Evolutionary conservation across 2,888 invertebrate genomes (phyloP).

Genomic region (Dasypogon diadema): DNA sequence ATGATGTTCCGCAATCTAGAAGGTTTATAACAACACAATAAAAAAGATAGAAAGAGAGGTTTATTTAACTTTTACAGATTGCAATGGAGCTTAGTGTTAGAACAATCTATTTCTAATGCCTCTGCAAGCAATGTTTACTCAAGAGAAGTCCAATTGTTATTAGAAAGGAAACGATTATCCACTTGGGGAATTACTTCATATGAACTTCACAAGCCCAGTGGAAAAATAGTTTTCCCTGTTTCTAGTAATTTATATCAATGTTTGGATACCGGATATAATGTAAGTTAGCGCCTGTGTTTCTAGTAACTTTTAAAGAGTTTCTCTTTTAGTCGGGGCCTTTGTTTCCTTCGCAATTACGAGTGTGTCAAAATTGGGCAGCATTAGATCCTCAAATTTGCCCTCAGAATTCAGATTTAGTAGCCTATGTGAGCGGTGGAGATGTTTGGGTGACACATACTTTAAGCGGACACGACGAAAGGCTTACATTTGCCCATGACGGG

Average conservation of each 20-base stretch:
- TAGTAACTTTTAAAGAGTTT: background rate
- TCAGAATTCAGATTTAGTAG: slow-evolving; percentile 78
- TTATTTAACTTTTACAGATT: slow-evolving; percentile 68
- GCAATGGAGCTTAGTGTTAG: slow-evolving; percentile 86
- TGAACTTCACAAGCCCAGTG: slow-evolving; percentile 84
- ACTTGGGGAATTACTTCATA: slow-evolving; percentile 96
- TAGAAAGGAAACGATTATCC: slow-evolving; percentile 91
- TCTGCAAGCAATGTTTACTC: slow-evolving; percentile 75
- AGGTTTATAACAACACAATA: slow-evolving; percentile 12
- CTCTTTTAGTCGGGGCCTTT: slow-evolving; percentile 70
- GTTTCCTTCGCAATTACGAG: slow-evolving; percentile 76
- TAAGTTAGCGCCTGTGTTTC: slow-evolving; percentile 64
- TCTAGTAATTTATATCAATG: slow-evolving; percentile 90
- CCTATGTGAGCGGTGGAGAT: slow-evolving; percentile 91
- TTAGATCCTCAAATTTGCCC: slow-evolving; percentile 81
- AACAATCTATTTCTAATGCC: slow-evolving; percentile 80
- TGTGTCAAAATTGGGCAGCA: slow-evolving; percentile 77
- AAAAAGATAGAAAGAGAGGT: too few species aligned
- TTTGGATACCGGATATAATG: slow-evolving; percentile 78
- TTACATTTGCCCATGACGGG: slow-evolving; percentile 79
- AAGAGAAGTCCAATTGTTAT: slow-evolving; percentile 88
- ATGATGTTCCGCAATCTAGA: slow-evolving; percentile 59
- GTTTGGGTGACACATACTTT: slow-evolving; percentile 82
- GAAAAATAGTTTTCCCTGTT: slow-evolving; percentile 91
- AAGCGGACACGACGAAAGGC: slow-evolving; percentile 76